Conservation (phyloP, 2,113 vertebrate species). For the Pedionomus torquatus region DNA sequence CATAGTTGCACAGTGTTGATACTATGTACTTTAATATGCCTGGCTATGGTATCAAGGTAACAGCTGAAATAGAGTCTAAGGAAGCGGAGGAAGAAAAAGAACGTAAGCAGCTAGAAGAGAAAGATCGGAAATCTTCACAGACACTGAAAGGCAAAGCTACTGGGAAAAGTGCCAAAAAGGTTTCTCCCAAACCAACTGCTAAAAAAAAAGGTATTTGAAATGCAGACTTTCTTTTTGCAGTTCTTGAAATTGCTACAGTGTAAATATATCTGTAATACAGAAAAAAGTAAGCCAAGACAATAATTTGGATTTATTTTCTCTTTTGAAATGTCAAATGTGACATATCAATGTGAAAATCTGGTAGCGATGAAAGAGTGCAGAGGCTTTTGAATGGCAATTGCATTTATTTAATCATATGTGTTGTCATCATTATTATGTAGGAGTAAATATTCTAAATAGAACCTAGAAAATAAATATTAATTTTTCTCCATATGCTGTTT, state of each 20-base stretch:
- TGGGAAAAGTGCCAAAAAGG: constrained; percentile 62
- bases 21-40: not conserved
- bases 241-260: not conserved
- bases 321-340: not conserved
- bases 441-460: not conserved
- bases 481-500: not conserved
- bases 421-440: not conserved
- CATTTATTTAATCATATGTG: not conserved
- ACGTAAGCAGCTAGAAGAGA: constrained; percentile 24
- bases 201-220: constrained; percentile 77
- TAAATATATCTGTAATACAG: not conserved
- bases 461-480: not conserved
- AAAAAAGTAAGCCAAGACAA: not conserved
- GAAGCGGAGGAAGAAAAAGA: constrained; percentile 76
- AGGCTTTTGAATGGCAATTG: not conserved
- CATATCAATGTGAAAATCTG: not conserved
- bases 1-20: not conserved
- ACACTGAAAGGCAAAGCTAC: constrained; percentile 5
- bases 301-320: not conserved
- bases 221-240: not conserved
- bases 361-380: not conserved
- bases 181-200: constrained; percentile 23
- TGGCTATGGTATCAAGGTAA: constrained; percentile 63
- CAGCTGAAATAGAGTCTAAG: constrained; percentile 67
- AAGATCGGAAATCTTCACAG: constrained; percentile 52